Conservation (phyloP, 2,797 vertebrate species). For the Dermochelys coriacea region DNA sequence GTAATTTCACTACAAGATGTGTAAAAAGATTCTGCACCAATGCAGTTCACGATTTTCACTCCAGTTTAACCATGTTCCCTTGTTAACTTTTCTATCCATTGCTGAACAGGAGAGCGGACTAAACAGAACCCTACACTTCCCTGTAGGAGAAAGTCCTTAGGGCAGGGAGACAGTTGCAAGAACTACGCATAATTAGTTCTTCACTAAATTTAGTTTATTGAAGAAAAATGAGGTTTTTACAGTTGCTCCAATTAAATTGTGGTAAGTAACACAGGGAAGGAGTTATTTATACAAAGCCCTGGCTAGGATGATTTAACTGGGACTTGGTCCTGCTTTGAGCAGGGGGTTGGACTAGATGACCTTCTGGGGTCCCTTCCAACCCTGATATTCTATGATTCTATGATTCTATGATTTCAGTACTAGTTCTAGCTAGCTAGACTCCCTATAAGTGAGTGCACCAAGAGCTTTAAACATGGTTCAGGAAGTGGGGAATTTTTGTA, state of each 20-base stretch:
- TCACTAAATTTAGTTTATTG: not conserved
- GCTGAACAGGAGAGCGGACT: not conserved
- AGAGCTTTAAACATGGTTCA: rapidly evolving
- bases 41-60: not conserved
- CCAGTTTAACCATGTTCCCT: not conserved
- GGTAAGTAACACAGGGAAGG: not conserved
- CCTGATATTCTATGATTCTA: too few species aligned
- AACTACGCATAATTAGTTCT: not conserved
- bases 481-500: not conserved
- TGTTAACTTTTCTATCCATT: not conserved
- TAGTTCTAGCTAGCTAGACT: not conserved
- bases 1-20: not conserved
- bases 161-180: not conserved
- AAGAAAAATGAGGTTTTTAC: not conserved
- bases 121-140: not conserved
- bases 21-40: not conserved
- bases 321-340: too few species aligned
- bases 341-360: too few species aligned
- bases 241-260: not conserved
- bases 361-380: too few species aligned
- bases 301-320: too few species aligned
- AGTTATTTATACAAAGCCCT: too few species aligned
- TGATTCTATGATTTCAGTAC: too few species aligned
- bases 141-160: not conserved
- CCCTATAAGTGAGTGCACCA: not conserved